These are phyloP conservation scores for Coreius guichenoti DNA, from an alignment of 2,797 vertebrate species.

Conservation along the genomic window DNA sequence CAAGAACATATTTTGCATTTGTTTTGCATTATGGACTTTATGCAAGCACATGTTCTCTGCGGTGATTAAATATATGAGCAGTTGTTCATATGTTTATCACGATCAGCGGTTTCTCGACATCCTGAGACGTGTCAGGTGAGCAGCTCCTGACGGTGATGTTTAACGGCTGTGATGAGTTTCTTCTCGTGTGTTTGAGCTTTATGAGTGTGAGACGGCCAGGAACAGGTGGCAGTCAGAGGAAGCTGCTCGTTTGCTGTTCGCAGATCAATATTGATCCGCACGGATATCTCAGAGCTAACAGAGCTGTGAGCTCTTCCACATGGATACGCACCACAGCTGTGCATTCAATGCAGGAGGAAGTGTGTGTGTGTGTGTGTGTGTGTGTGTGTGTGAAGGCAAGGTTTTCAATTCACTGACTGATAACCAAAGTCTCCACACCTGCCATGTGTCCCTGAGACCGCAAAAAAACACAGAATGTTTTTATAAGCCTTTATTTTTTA, in stretches of 20 bases:
- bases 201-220: background rate
- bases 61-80: background rate
- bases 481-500: background rate
- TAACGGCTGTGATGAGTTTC: background rate
- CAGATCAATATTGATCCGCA: conserved; percentile 56
- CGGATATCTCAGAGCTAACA: conserved; percentile 48
- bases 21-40: background rate
- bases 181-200: background rate
- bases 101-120: background rate
- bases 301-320: conserved; percentile 19
- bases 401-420: conserved; percentile 16
- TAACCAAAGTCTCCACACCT: background rate
- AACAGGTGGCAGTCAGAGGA: conserved; percentile 52
- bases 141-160: background rate
- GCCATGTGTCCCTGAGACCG: background rate
- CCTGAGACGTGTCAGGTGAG: background rate
- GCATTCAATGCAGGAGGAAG: background rate
- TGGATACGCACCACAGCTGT: conserved; percentile 32
- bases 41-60: background rate
- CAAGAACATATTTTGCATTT: background rate
- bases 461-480: background rate
- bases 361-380: conserved; percentile 40
- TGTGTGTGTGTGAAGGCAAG: conserved; percentile 22
- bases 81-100: background rate
- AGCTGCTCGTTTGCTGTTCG: conserved; percentile 35